A percentile compares a stretch with the other conserved stretches of the same genome.
phyloP scores from a whole-genome alignment of 2,888 invertebrate species.

The Nemurella pictetii region DNA sequence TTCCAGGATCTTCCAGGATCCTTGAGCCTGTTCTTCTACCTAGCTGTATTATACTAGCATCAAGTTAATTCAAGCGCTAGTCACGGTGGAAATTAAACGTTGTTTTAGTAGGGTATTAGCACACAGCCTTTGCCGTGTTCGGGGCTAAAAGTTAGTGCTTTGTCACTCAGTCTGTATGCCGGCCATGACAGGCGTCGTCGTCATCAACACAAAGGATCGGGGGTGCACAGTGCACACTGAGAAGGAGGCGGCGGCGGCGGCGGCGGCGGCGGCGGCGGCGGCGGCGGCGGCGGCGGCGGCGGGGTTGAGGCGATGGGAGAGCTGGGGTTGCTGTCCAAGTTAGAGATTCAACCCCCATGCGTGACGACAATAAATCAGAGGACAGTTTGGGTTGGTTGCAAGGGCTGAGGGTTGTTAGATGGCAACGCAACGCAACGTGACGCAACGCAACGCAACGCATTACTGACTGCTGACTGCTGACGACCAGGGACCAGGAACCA shows the following conservation, averaged over 20 bases:
- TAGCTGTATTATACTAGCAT: not conserved
- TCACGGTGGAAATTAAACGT: conserved; percentile 17
- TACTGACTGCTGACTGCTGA: no score
- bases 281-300: not conserved
- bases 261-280: not conserved
- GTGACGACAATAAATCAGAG: conserved; percentile 36
- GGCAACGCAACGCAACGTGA: no score
- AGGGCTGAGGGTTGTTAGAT: not conserved
- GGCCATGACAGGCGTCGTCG: not conserved
- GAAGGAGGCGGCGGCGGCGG: not conserved
- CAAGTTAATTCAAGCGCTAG: not conserved
- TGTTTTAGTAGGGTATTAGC: conserved; percentile 25
- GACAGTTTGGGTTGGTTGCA: conserved; percentile 24
- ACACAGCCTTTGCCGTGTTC: conserved; percentile 3
- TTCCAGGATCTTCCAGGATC: not conserved
- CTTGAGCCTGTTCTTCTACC: not conserved
- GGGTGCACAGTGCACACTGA: not conserved
- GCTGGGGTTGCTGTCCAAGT: conserved; percentile 18
- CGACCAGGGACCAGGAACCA: not conserved
- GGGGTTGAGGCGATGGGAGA: not conserved
- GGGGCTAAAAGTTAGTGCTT: conserved; percentile 6
- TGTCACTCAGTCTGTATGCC: conserved; percentile 10
- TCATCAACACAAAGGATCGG: conserved; percentile 2
- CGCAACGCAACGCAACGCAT: no score
- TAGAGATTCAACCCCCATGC: conserved; percentile 30